Base-by-base conservation (phyloP, 2,113 vertebrate genomes). In the Syrrhaptes paradoxus region DNA sequence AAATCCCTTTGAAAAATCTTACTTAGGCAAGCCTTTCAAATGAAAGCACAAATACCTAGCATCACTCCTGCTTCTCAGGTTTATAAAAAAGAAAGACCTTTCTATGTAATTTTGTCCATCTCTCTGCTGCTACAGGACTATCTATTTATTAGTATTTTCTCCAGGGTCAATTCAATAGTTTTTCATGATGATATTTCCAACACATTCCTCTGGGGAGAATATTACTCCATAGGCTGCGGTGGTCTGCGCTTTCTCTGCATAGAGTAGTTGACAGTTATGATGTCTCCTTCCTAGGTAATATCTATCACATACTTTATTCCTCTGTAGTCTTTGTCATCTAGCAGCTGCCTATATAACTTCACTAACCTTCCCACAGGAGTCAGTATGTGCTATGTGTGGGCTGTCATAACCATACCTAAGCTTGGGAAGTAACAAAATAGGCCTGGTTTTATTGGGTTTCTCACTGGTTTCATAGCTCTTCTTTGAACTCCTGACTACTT, bases 1-100 rank as follows among this genome's bases (percentile, higher is more conserved):
- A 81, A 86, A 71, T 61, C 75, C 41, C 52, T 96, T 93, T 91
- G 85, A 75, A 95, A 85, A 63, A 75, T 45, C 54, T 89, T 73
- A 93, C 77, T 84, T 89, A 75, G 48, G 48, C 49, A 85, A 93
- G 24, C 13, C 26, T 91, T 85, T 82, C 55, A 92, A 86, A 90
- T 9, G 15, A 92, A 75, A 81, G 48, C n/a, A 76, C 67, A 92
- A 89, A 61, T 45, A 41, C 45, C 19, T 55, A 52, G 7, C 61
- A 66, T 81, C 34, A 24, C 32, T 84, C 41, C 43, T 73, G 52
- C 65, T 71, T 51, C 34, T 80, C 55, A 67, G 63, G 48, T 77
- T 90, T 88, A 67, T 43, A 11, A 74, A 83, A 82, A 49, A 32
- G 9, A 72, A 55, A 81, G 34, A 41, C 1, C 6, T 52, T 80